Base-by-base conservation (phyloP, 2,888 invertebrate species). In the Scotopteryx bipunctaria region DNA sequence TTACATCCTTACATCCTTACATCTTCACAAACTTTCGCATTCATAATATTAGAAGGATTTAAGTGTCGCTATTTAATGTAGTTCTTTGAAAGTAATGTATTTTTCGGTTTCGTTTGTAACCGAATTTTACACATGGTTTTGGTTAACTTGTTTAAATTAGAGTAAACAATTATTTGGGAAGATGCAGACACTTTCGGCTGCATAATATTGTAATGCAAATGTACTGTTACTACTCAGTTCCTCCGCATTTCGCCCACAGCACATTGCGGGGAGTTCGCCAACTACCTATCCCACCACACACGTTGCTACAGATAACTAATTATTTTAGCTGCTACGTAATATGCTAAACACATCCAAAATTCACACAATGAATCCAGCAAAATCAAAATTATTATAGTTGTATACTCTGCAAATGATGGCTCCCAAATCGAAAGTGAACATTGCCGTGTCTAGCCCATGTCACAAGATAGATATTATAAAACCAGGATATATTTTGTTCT, bases 181-280 rank as follows among this genome's bases (percentile, higher is more conserved):
- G 41, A 51, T 27, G 17, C 36, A 27, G 40, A 38, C 51, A 27
- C 16, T 44, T 51, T 50, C 13, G 27, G 43, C 25, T 32, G 36
- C 31, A 37, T 52, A 46, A 32, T 46, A 46, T 37, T 37, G 46
- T 52, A 52, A 53, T 47, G 47, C 40, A 48, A 54, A 54, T 44
- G 38, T 33, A 53, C 27, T 44, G 38, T 44, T 48, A 35, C 43
- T 47, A 25, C 14, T 40, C 23, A 32, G 41, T 32, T 25, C 19
- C 13, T 21, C 37, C 46, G 13, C 16, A 25, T 17, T 21, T 23
- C 35, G 32, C 52, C 42, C 35, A 48, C 35, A 38, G 47, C 42
- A 40, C 31, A 29, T 44, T 48, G 43, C 27, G 40, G 53, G 43
- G 35, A 48, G 48, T 48, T 48, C 44, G 53, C 50, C 44, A 54